Percentiles rank a stretch among this genome's conserved stretches.
Conservation (phyloP, 2,888 invertebrate species). For the Clanis bilineata region DNA sequence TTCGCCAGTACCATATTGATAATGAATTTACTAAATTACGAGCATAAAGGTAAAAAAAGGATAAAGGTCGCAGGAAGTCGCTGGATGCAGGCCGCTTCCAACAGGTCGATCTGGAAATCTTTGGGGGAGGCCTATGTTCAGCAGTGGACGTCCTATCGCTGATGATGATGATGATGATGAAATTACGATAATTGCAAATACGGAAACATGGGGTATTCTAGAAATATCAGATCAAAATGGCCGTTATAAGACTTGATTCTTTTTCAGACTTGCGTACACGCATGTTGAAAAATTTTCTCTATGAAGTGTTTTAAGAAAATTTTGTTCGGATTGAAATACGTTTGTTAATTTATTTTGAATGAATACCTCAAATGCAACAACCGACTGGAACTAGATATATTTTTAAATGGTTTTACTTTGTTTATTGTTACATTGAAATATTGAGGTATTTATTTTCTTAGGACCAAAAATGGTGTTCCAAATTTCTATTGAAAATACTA, state of each 20-base stretch:
- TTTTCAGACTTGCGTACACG: not conserved
- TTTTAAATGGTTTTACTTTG: not conserved
- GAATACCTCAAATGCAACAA: not conserved
- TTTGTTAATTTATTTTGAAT: not conserved
- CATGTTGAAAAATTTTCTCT: not conserved
- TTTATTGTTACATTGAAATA: not conserved
- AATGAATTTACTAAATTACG: too few species aligned
- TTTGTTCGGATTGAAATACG: not conserved
- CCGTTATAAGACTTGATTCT: not conserved
- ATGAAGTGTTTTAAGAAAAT: not conserved
- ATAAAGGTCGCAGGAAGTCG: too few species aligned
- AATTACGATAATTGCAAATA: too few species aligned
- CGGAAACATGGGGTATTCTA: too few species aligned
- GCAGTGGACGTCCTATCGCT: too few species aligned
- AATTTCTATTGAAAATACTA: slow-evolving; percentile 2
- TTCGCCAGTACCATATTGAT: too few species aligned
- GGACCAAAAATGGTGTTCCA: slow-evolving; percentile 9
- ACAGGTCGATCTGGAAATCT: too few species aligned
- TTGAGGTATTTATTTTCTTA: not conserved
- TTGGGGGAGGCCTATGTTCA: too few species aligned
- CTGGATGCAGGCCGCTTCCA: too few species aligned
- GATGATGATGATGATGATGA: too few species aligned
- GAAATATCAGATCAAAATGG: too few species aligned
- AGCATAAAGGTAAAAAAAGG: too few species aligned
- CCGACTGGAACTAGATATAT: not conserved